phyloP scores from a whole-genome alignment of 2,113 vertebrate species.

The Lophotis ruficrista region DNA sequence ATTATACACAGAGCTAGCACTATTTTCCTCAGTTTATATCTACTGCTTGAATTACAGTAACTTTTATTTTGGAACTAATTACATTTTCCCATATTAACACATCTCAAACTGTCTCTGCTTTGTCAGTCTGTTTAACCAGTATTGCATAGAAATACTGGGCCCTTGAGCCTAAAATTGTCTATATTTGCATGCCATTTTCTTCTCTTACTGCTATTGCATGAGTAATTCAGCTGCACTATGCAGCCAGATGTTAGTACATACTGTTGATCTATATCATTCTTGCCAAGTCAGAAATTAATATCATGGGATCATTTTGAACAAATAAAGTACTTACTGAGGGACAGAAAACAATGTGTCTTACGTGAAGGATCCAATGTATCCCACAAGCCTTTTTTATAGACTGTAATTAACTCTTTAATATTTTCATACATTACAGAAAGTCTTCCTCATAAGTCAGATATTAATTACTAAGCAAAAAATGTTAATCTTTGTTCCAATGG shows the following conservation, averaged over 20 bases:
- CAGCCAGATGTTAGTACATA: constrained; percentile 27
- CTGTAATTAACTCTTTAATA: not conserved
- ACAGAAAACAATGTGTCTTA: constrained; percentile 6
- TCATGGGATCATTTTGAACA: constrained; percentile 6
- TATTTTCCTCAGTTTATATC: not conserved
- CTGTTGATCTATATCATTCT: not conserved
- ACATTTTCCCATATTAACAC: not conserved
- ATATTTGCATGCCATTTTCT: constrained; percentile 20
- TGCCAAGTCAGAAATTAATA: constrained; percentile 17
- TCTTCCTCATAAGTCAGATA: not conserved
- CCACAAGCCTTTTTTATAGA: not conserved
- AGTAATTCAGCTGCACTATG: constrained; percentile 3
- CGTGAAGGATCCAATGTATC: not conserved
- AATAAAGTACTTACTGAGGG: not conserved
- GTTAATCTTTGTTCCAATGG: not conserved
- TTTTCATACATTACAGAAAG: not conserved
- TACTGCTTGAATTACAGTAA: not conserved
- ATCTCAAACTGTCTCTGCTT: not conserved
- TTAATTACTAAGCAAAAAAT: not conserved
- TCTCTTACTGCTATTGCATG: not conserved
- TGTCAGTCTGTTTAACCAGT: constrained; percentile 19
- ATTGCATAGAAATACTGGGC: not conserved
- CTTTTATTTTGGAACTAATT: constrained; percentile 24
- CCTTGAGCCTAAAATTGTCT: constrained; percentile 12
- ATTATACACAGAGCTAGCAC: not conserved